Evolutionary conservation across 1,140 invertebrate genomes (phyloP).

Genomic region (Charaxes varanes): DNA sequence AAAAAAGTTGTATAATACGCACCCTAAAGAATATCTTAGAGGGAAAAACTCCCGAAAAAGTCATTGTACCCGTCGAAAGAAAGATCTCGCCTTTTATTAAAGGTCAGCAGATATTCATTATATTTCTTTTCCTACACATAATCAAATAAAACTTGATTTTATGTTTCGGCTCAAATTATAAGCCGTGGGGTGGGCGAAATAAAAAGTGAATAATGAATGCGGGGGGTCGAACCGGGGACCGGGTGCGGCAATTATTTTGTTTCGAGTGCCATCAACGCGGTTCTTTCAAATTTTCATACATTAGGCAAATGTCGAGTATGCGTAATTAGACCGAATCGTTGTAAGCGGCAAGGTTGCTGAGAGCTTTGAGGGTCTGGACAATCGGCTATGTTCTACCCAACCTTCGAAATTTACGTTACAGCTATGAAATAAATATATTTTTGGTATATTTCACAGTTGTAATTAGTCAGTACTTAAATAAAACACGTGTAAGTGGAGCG

Average conservation of each 20-base stretch:
- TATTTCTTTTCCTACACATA: constrained; percentile 56
- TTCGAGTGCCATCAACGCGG: constrained; percentile 71
- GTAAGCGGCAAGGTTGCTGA: constrained; percentile 50
- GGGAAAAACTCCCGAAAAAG: constrained; percentile 18
- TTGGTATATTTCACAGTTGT: too few relatives aligned
- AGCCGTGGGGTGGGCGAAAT: constrained; percentile 66
- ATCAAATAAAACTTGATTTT: constrained; percentile 73
- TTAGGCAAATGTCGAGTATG: constrained; percentile 72
- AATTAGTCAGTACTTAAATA: too few relatives aligned
- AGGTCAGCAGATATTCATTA: constrained; percentile 45
- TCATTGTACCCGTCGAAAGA: constrained; percentile 24
- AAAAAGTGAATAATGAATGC: constrained; percentile 73
- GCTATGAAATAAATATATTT: too few relatives aligned
- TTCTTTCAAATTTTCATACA: constrained; percentile 74
- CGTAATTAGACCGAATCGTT: constrained; percentile 68
- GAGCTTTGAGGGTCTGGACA: constrained; percentile 44
- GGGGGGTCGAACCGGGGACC: constrained; percentile 60
- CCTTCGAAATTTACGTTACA: constrained; percentile 23
- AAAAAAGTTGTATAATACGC: too few relatives aligned
- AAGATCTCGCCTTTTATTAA: constrained; percentile 47
- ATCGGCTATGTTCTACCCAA: constrained; percentile 36
- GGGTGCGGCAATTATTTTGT: constrained; percentile 72
- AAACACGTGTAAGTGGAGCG: too few relatives aligned
- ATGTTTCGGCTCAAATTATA: constrained; percentile 73
- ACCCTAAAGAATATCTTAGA: too few relatives aligned